Evolutionary conservation across 2,888 invertebrate species (phyloP).

Genomic region (Nemotelus nigrinus): DNA sequence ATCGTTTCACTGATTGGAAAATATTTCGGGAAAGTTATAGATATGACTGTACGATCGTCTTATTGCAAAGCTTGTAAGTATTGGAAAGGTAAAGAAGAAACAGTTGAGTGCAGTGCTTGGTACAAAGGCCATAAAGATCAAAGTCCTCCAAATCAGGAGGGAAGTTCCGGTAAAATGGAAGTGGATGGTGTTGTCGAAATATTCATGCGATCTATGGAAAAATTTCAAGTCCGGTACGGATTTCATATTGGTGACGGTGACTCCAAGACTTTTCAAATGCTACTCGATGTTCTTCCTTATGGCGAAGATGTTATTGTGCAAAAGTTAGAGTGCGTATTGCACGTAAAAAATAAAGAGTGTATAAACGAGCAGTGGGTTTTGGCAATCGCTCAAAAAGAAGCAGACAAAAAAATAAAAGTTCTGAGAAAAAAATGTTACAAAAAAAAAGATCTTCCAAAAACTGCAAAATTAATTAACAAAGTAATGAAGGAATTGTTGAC

Average conservation of each 20-base stretch:
- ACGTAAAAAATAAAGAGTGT: constrained; percentile 2
- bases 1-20: constrained; percentile 4
- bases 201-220: background rate
- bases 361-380: constrained; percentile 8
- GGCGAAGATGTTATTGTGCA: background rate
- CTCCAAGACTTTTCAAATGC: background rate
- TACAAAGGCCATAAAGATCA: background rate
- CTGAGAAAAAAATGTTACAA: background rate
- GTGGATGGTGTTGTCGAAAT: constrained; percentile 9
- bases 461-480: constrained; percentile 2
- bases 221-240: background rate
- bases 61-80: constrained; percentile 6
- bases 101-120: background rate
- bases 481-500: background rate
- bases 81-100: too few relatives aligned
- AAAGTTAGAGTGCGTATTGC: constrained; percentile 16
- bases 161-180: constrained; percentile 12
- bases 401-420: background rate
- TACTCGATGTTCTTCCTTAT: constrained; percentile 2
- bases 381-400: background rate
- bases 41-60: constrained; percentile 6
- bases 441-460: background rate
- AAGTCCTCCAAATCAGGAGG: background rate
- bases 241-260: constrained; percentile 20
- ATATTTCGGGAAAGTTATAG: constrained; percentile 1